phyloP scores from a whole-genome alignment of 2,113 vertebrate genomes.

The Merops nubicus region DNA sequence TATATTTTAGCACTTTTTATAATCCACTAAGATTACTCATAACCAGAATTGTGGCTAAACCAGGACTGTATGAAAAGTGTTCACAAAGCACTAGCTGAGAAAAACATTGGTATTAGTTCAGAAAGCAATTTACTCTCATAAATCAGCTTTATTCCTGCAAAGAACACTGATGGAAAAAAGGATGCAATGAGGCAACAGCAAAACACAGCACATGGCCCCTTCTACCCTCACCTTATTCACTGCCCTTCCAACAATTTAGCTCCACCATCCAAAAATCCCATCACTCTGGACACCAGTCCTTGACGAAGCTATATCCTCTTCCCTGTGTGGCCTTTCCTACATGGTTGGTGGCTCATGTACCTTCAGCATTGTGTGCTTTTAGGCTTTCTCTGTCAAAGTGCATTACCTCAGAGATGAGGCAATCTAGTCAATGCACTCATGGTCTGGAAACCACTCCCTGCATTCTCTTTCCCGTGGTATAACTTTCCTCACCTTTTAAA shows the following conservation, averaged over 20 bases:
- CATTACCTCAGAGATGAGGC: not conserved
- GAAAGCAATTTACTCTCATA: not conserved
- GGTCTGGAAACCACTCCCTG: not conserved
- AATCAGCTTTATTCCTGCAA: not conserved
- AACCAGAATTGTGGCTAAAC: not conserved
- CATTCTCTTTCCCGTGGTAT: not conserved
- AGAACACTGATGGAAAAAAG: not conserved
- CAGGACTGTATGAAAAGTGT: not conserved
- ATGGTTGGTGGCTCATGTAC: not conserved
- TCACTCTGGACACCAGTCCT: not conserved
- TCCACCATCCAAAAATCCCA: not conserved
- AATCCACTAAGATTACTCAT: not conserved
- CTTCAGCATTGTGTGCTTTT: not conserved
- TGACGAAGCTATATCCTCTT: not conserved
- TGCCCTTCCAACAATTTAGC: not conserved
- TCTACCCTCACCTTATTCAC: not conserved
- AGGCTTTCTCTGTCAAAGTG: not conserved
- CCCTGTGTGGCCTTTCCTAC: not conserved
- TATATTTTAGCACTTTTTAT: not conserved
- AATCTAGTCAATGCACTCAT: not conserved
- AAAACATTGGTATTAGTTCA: not conserved
- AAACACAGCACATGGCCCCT: not conserved
- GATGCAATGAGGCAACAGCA: not conserved
- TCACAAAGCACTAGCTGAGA: not conserved
- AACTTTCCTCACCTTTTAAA: not conserved